These are phyloP conservation scores for Rhinopomastus cyanomelas DNA, from an alignment of 2,113 vertebrate species.

Conservation along the genomic window DNA sequence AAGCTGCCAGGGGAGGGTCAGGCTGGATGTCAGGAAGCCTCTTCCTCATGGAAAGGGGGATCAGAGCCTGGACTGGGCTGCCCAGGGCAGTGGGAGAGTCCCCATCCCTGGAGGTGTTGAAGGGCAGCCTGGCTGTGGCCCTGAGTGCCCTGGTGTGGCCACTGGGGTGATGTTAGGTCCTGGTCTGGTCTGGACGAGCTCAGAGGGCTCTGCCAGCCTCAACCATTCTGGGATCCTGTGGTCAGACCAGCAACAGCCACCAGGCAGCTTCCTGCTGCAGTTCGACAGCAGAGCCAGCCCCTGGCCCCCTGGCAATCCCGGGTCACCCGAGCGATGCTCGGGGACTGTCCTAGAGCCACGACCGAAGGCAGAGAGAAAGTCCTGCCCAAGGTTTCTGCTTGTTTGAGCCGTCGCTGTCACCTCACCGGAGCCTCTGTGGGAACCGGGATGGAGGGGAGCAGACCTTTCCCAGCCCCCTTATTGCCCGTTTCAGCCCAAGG, in stretches of 20 bases:
- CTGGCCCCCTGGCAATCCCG: not conserved
- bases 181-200: too few relatives aligned
- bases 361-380: conserved; percentile 19
- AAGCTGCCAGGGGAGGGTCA: too few relatives aligned
- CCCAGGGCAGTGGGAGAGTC: too few relatives aligned
- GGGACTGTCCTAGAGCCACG: not conserved
- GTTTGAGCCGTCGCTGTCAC: not conserved
- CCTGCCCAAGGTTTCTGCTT: conserved; percentile 7
- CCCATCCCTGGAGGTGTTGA: too few relatives aligned
- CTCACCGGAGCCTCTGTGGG: not conserved
- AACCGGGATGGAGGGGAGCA: conserved; percentile 9
- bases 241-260: not conserved
- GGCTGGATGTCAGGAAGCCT: too few relatives aligned
- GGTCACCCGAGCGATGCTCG: conserved; percentile 41
- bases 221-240: too few relatives aligned
- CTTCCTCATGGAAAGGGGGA: too few relatives aligned
- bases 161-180: too few relatives aligned
- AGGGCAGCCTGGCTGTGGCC: too few relatives aligned
- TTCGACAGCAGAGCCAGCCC: not conserved
- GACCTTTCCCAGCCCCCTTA: conserved; percentile 6
- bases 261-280: not conserved
- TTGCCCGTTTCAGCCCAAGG: not conserved
- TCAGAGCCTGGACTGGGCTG: too few relatives aligned
- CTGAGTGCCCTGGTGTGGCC: too few relatives aligned
- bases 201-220: too few relatives aligned